These are phyloP conservation scores for Triplophysa rosa DNA, from an alignment of 2,113 vertebrate species.

Conservation along the genomic window DNA sequence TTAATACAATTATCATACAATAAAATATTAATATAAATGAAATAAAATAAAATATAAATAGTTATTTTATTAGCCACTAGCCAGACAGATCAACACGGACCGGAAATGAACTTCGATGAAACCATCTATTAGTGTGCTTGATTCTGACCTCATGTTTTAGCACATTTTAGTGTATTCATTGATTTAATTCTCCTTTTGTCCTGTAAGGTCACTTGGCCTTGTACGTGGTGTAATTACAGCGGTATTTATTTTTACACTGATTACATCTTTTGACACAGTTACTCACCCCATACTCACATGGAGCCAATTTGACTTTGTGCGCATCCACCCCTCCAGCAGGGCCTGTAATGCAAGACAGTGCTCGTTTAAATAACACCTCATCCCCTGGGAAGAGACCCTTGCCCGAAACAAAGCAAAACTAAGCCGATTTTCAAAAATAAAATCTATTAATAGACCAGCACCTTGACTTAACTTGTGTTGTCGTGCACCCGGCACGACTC, in stretches of 20 bases:
- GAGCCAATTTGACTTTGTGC: slow-evolving; percentile 28
- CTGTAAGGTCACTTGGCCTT: not conserved
- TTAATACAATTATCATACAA: too few species aligned
- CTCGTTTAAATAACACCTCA: slow-evolving; percentile 24
- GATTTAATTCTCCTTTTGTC: slow-evolving; percentile 18
- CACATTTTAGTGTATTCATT: slow-evolving; percentile 14
- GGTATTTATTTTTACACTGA: slow-evolving; percentile 27
- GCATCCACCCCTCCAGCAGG: not conserved
- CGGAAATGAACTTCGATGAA: too few species aligned
- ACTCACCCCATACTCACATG: slow-evolving; percentile 7
- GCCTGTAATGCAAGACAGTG: not conserved
- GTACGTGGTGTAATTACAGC: not conserved
- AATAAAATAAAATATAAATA: too few species aligned
- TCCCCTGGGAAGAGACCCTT: not conserved
- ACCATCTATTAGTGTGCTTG: not conserved
- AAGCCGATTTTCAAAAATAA: slow-evolving; percentile 11
- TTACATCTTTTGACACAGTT: slow-evolving; percentile 39
- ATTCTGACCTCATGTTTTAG: not conserved
- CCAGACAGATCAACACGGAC: too few species aligned
- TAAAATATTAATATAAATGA: too few species aligned
- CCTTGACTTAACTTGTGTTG: not conserved
- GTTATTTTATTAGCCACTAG: too few species aligned
- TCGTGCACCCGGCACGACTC: not conserved
- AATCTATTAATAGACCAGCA: slow-evolving; percentile 36
- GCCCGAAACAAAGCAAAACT: not conserved